Conservation (phyloP, 2,113 vertebrate genomes). For the Leptosomus discolor region DNA sequence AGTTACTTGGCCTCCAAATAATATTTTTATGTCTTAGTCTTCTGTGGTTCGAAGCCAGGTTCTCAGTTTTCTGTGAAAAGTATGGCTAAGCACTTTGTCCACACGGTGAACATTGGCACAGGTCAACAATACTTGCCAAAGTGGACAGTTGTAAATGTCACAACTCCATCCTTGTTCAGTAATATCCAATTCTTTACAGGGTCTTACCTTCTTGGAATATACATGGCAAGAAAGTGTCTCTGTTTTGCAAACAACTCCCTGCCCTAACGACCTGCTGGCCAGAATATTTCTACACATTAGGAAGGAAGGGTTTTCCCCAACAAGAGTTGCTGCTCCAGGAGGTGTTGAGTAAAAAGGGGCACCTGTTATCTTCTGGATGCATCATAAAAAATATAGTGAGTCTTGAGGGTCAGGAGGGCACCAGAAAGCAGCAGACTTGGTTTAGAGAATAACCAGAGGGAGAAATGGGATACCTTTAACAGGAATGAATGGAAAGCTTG, state of each 20-base stretch:
- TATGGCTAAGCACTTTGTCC: neutral
- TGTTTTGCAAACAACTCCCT: neutral
- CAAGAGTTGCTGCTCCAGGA: neutral
- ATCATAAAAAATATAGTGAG: neutral
- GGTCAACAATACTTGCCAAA: neutral
- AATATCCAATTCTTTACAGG: neutral
- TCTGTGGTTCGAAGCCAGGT: neutral
- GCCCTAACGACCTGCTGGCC: neutral
- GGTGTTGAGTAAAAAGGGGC: neutral
- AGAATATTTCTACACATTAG: neutral
- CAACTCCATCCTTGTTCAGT: neutral
- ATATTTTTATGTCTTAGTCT: neutral
- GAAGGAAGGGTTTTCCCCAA: neutral
- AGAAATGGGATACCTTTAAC: neutral
- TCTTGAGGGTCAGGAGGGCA: neutral
- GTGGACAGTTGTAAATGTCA: neutral
- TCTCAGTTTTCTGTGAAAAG: neutral
- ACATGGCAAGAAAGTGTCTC: neutral
- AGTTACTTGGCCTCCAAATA: neutral
- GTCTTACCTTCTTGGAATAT: neutral
- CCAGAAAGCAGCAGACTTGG: neutral
- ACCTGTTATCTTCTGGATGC: neutral
- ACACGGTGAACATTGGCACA: fast-evolving
- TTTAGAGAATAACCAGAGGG: neutral
- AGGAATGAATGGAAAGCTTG: neutral